Evolutionary conservation across 2,888 invertebrate species (phyloP), one percentile per base, ranked within the genome.

Genomic region (Parapristionchus giblindavisi): DNA sequence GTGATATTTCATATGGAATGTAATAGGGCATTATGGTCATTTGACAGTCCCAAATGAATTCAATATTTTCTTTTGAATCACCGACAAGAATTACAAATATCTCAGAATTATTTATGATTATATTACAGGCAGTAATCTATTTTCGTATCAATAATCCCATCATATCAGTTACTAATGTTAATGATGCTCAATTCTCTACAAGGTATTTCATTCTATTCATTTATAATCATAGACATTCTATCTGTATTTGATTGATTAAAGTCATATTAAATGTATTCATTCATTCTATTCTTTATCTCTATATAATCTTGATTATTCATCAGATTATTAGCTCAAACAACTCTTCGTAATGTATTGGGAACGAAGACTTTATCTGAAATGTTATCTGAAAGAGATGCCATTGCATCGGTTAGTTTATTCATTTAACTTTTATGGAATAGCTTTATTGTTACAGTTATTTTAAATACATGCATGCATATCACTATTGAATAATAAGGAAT

Each of bases 141-240:
- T 86, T 86, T 76, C 79, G 85, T 4, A 79, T 85, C 29, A 79
- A 77, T 5, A 85, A 89, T 60, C 88, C 88, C 2, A 85, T 88
- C 54, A 87, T 88, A 27, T 88, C 89, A 0, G 88, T 90, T n/a
- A 89, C 89, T 52, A 90, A 90, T 82, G 89, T 90, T 8, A 89
- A 89, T 80, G 89, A 90, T 78, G 89, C 96, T 6, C 95, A 96
- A 89, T 95, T 96, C 89, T 95, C 95, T 79, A 97, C 97, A 56
- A n/a, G n/a, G n/a, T n/a, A n/a, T n/a, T n/a, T n/a, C n/a, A n/a
- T n/a, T n/a, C n/a, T n/a, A n/a, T n/a, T n/a, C n/a, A n/a, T n/a
- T n/a, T n/a, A n/a, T n/a, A n/a, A n/a, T n/a, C n/a, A n/a, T n/a
- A n/a, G n/a, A n/a, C n/a, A n/a, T n/a, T n/a, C n/a, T n/a, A n/a